phyloP scores from a whole-genome alignment of 2,797 vertebrate genomes.

The Clarias pachynema region DNA sequence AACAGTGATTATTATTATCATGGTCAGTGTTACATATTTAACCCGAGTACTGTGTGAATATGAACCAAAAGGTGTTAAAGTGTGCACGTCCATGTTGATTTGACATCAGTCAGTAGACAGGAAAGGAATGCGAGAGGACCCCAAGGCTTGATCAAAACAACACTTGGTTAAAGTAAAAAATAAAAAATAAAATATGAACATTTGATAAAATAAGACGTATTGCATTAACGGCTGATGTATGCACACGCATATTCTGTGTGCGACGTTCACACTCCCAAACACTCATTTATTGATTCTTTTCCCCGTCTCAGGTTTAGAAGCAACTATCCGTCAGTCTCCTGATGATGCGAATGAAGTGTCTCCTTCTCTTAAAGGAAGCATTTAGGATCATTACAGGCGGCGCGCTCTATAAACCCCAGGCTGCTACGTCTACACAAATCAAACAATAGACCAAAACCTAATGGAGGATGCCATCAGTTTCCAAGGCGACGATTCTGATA shows the following conservation, averaged over 20 bases:
- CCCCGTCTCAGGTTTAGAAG: slow-evolving; percentile 4
- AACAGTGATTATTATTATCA: not conserved
- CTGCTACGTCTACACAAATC: slow-evolving; percentile 71
- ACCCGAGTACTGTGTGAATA: not conserved
- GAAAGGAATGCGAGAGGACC: not conserved
- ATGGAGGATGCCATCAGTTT: slow-evolving; percentile 76
- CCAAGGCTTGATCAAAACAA: not conserved
- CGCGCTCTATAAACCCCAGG: slow-evolving; percentile 56
- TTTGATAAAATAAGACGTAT: too few species aligned
- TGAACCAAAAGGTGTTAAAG: not conserved
- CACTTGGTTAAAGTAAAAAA: not conserved
- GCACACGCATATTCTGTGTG: not conserved
- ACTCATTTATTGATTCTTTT: slow-evolving; percentile 5
- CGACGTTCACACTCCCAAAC: not conserved
- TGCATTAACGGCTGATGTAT: too few species aligned
- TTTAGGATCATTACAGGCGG: slow-evolving; percentile 39
- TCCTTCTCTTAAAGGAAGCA: slow-evolving; percentile 33
- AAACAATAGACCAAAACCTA: slow-evolving; percentile 75
- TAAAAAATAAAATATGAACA: not conserved
- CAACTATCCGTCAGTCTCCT: slow-evolving; percentile 14
- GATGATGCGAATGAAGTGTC: slow-evolving; percentile 40
- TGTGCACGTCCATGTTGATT: not conserved
- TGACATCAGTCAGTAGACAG: not conserved
- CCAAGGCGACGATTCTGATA: slow-evolving; percentile 83
- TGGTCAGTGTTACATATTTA: not conserved